phyloP scores from a whole-genome alignment of 2,113 vertebrate species.

The Syrmaticus mikado region DNA sequence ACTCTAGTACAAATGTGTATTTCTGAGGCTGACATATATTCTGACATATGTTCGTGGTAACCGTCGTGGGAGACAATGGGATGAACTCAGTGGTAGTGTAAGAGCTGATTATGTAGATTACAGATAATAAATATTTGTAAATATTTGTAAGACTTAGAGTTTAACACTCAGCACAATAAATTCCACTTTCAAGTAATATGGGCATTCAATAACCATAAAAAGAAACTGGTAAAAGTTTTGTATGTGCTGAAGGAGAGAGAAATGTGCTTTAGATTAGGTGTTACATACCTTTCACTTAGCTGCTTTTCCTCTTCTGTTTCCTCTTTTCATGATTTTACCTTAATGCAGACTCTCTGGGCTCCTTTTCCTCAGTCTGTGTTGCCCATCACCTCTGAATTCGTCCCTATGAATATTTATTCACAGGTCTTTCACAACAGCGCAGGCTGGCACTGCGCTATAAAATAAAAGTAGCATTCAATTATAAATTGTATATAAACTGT shows the following conservation, averaged over 20 bases:
- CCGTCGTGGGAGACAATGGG: neutral
- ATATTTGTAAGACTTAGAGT: neutral
- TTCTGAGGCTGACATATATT: neutral
- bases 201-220: neutral
- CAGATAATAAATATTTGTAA: neutral
- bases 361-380: neutral
- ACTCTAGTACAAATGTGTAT: neutral
- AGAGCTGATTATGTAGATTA: neutral
- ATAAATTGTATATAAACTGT: neutral
- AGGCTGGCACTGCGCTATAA: neutral
- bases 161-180: neutral
- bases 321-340: neutral
- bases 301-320: neutral
- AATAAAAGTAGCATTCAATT: neutral
- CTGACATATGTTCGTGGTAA: neutral
- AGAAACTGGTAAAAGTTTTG: neutral
- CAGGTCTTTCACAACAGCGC: neutral
- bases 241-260: slow-evolving; percentile 2
- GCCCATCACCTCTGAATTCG: neutral
- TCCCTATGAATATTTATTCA: neutral
- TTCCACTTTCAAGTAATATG: slow-evolving; percentile 2
- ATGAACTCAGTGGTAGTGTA: neutral
- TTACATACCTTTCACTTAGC: neutral
- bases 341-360: neutral
- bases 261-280: slow-evolving; percentile 22